Evolutionary conservation across 2,113 vertebrate genomes (phyloP), one percentile per base, ranked within the genome.

Genomic region (Hipposideros armiger): DNA sequence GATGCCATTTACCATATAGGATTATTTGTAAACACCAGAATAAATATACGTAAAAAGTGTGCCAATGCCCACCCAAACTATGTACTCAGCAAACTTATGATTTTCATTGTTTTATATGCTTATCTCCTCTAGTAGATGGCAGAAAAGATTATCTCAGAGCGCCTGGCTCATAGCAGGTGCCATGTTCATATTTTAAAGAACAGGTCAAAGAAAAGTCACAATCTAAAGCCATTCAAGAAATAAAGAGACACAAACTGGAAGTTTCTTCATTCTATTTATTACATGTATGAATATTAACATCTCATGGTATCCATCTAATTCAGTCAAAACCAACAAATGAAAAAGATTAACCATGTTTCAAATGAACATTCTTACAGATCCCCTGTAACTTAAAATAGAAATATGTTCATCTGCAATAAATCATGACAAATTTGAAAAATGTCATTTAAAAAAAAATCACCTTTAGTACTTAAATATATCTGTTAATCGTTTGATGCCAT

Each of bases 201-300:
- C 36, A 62, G 77, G 76, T 89, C 15, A 86, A 78, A 69, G 42
- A 54, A 83, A 45, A 70, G 69, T 80, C 69, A 92, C n/a, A 95
- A 88, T 97, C 70, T 94, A 74, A 92, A 95, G 62, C 50, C 36
- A 90, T 24, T 28, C 78, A 96, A 66, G 96, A 98, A 99, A 99
- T 95, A 97, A 98, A 98, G 83, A 98, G 85, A 96, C 83, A 95
- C 87, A 97, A 96, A 91, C 96, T 95, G 36, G 78, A 94, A 97
- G 85, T 97, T 98, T 98, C 95, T 99, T 99, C 96, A 98, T 98
- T 98, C 98, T 98, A 98, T 98, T 99, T 99, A 98, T 99, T 98
- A 98, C 96, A 98, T 97, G 97, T 98, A 98, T 98, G 98, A 99
- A 98, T 98, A 98, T 98, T 98, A 99, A 99, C 98, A 99, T 98